These are phyloP conservation scores for Tenualosa ilisha DNA, from an alignment of 2,797 vertebrate species.

Conservation along the genomic window DNA sequence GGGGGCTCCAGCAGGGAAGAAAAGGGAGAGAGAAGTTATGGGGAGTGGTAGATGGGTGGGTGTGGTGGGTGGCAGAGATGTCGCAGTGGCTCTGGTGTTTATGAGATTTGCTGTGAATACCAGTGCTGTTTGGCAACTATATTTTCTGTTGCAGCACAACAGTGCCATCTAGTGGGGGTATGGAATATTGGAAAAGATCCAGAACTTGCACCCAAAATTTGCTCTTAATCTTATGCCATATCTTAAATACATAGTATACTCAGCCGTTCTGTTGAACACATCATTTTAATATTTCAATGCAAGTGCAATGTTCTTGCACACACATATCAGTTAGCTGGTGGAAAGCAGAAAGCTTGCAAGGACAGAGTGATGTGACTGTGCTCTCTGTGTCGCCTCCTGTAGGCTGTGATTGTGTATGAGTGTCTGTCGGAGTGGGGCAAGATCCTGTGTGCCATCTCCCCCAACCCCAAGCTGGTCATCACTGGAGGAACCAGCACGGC, in stretches of 20 bases:
- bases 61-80: neutral
- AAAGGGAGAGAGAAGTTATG: no score
- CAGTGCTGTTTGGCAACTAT: neutral
- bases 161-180: neutral
- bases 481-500: constrained; percentile 92
- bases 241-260: neutral
- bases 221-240: neutral
- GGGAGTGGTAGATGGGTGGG: neutral
- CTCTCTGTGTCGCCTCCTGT: constrained; percentile 36
- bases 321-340: neutral
- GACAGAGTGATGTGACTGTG: neutral
- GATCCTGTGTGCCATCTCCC: constrained; percentile 93
- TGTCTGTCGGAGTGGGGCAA: constrained; percentile 97
- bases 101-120: neutral
- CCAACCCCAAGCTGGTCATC: constrained; percentile 91
- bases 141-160: neutral
- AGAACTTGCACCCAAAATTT: neutral
- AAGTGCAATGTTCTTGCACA: neutral
- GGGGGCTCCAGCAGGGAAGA: neutral
- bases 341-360: neutral
- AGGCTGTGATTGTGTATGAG: constrained; percentile 93
- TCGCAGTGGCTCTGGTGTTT: constrained; percentile 13
- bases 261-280: neutral
- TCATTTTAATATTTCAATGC: neutral
- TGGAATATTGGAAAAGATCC: neutral